A percentile compares a stretch with the other conserved stretches of the same genome.
Evolutionary conservation across 2,113 vertebrate genomes (phyloP).

Genomic region (Cyprinodon tularosa): DNA sequence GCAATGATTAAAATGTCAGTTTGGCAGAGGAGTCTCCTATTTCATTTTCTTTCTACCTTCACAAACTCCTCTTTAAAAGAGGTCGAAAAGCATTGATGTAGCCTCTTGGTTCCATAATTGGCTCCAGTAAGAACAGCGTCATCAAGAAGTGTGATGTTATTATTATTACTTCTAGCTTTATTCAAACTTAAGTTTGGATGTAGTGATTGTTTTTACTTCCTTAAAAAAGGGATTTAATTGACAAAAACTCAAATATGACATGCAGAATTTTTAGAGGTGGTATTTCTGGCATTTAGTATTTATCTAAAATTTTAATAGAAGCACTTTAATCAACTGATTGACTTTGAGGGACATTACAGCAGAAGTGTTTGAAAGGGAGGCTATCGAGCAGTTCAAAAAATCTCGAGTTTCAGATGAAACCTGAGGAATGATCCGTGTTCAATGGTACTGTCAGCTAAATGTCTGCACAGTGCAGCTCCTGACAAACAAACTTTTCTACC

Average conservation of each 20-base stretch:
- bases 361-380: constrained; percentile 4
- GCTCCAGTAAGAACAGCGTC: constrained; percentile 37
- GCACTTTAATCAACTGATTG: constrained; percentile 5
- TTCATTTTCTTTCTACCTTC: constrained; percentile 29
- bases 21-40: constrained; percentile 34
- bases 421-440: constrained; percentile 28
- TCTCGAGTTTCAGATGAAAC: constrained; percentile 26
- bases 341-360: neutral
- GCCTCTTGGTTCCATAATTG: constrained; percentile 52
- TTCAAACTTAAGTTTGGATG: constrained; percentile 49
- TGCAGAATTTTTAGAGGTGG: constrained; percentile 15
- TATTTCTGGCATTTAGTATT: constrained; percentile 1
- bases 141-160: constrained; percentile 43
- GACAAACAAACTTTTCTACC: neutral
- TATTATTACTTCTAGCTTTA: constrained; percentile 32
- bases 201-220: neutral
- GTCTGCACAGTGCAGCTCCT: constrained; percentile 2
- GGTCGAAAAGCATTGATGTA: constrained; percentile 30
- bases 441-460: constrained; percentile 31
- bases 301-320: constrained; percentile 31
- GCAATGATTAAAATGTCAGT: constrained; percentile 52
- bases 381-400: constrained; percentile 36
- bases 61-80: constrained; percentile 36
- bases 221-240: neutral
- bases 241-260: neutral